Evolutionary conservation across 1,140 invertebrate genomes (phyloP).

Genomic region (Apis dorsata): DNA sequence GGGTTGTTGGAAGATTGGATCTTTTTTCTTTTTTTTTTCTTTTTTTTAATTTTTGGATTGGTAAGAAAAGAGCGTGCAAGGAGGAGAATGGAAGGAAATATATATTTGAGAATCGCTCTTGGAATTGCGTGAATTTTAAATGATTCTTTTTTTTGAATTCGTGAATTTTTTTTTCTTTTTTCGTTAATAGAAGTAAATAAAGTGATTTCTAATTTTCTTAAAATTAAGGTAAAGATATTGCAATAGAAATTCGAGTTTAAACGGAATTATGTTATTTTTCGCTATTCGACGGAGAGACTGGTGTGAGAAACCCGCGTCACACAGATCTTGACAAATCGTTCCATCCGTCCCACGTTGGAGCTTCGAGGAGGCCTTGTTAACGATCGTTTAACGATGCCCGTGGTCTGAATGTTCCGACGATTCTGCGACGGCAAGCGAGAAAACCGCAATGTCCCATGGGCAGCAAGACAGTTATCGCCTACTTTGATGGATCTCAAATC

Average conservation of each 20-base stretch:
- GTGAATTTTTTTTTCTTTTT: no score
- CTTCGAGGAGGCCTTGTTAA: conserved; percentile 50
- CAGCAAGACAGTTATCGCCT: conserved; percentile 11
- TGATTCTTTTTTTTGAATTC: no score
- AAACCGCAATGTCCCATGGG: conserved; percentile 31
- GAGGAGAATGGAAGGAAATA: no score
- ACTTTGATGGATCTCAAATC: conserved; percentile 42
- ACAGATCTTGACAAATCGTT: conserved; percentile 61
- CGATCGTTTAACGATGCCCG: conserved; percentile 61
- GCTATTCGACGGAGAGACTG: conserved; percentile 44
- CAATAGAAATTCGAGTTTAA: no score
- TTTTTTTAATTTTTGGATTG: not conserved
- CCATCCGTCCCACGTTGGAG: conserved; percentile 35
- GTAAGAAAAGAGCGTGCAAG: no score
- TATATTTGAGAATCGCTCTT: no score
- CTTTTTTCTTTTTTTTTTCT: no score
- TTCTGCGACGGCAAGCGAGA: conserved; percentile 26
- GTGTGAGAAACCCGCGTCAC: conserved; percentile 43
- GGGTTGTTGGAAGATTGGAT: no score
- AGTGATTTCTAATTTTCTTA: no score
- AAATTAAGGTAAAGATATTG: not conserved
- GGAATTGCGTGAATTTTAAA: no score
- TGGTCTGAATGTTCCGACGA: conserved; percentile 41
- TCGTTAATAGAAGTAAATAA: no score
- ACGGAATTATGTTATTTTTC: conserved; percentile 26